Conservation (phyloP, 2,797 vertebrate genomes). For the Phoebastria nigripes region DNA sequence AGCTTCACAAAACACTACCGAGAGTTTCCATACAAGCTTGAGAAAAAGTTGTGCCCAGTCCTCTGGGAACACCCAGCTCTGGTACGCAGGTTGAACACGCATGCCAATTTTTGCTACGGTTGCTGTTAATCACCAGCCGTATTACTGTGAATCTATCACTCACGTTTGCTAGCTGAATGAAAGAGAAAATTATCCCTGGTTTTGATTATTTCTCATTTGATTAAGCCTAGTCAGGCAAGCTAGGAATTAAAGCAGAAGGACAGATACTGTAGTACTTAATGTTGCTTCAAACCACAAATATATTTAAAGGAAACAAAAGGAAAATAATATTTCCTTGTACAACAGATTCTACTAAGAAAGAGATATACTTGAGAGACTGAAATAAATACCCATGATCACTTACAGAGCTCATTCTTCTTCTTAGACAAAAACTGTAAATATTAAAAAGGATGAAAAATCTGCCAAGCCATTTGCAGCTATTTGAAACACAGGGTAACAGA, state of each 20-base stretch:
- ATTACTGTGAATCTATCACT: background rate
- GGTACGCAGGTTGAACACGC: background rate
- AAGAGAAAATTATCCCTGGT: constrained; percentile 12
- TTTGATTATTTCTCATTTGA: constrained; percentile 41
- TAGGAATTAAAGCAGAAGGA: constrained; percentile 49
- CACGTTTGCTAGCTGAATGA: constrained; percentile 38
- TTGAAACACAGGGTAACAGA: constrained; percentile 75
- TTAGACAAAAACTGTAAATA: constrained; percentile 58
- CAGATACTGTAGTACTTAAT: constrained; percentile 32
- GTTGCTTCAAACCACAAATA: constrained; percentile 24
- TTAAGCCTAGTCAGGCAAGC: constrained; percentile 37
- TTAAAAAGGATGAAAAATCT: constrained; percentile 63
- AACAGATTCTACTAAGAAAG: background rate
- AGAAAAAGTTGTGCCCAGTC: background rate
- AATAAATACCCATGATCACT: constrained; percentile 64
- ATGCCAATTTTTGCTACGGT: constrained; percentile 3
- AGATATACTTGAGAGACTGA: constrained; percentile 23
- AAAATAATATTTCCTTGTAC: constrained; percentile 25
- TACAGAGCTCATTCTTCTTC: constrained; percentile 60
- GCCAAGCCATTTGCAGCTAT: constrained; percentile 70
- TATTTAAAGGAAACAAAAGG: constrained; percentile 9
- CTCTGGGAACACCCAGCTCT: constrained; percentile 25
- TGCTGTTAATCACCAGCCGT: constrained; percentile 12
- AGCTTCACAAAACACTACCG: background rate
- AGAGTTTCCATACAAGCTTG: background rate